Base-by-base conservation (phyloP, 2,797 vertebrate genomes). In the Notoglanidium macrostoma region DNA sequence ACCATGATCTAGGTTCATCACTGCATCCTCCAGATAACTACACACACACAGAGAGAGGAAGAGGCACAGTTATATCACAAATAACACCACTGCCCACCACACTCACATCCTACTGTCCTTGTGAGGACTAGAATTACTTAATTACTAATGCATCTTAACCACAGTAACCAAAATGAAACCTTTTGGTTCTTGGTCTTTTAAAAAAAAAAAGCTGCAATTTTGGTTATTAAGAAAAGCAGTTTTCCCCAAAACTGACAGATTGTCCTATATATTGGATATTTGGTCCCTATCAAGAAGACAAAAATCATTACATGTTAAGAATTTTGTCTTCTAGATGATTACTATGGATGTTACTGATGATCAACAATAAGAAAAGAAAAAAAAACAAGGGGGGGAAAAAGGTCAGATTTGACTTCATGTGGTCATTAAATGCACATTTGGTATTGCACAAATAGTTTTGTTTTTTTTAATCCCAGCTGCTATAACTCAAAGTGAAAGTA, bases 21-120 rank as follows among this genome's bases (percentile, higher is more conserved):
- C 96, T 0, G 98, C 98, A 23, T 99, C 98, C 92, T 99, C 98
- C 92, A 99, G 90, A 94, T 99, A 99, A 92, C 98, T 99, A 91
- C 49, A 87, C 21, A 87, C 21, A 80, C 32, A 7, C 61, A 86
- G 49, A 87, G 19, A 63, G 26, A 44, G 21, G 26, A n/a, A 55
- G 6, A 51, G 35, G n/a, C 35, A 61, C 26, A 67, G 55, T 84
- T 87, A 81, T 17, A 86, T 57, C n/a, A 73, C 17, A 80, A 46
- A 35, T 8, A 63, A 84, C n/a, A 70, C 84, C 57, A n/a, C 73
- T 76, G 46, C 9, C 19, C 32, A 54, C 57, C 44, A 65, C 51
- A 10, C 14, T 55, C 23, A 14, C 26, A n/a, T n/a, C 46, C 23
- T 51, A 54, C 5, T 15, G n/a, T 40, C 14, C n/a, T 49, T 73